A percentile compares a stretch with the other conserved stretches of the same genome.
Evolutionary conservation across 2,888 invertebrate species (phyloP).

Genomic region (Acanthococcus lagerstroemiae): DNA sequence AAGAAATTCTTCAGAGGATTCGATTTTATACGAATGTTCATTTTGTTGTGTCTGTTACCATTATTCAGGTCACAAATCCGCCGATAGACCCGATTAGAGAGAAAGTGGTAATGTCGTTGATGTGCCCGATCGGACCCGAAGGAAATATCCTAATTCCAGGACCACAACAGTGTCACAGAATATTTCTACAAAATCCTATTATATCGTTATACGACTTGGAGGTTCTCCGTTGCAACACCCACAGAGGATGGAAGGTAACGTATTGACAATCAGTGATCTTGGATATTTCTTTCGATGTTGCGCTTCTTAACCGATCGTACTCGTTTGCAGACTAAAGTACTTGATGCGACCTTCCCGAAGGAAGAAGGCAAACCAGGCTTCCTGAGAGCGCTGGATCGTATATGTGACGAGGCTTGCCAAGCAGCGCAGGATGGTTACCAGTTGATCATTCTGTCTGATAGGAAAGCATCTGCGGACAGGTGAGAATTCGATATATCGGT

Average conservation of each 20-base stretch:
- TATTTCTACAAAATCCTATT: conserved; percentile 90
- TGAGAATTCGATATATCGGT: too few relatives aligned
- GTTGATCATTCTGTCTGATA: conserved; percentile 77
- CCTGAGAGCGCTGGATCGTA: conserved; percentile 62
- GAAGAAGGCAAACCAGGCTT: conserved; percentile 65
- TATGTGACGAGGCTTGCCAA: conserved; percentile 68
- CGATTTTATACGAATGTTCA: too few relatives aligned
- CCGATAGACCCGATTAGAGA: conserved; percentile 99
- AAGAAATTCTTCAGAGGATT: too few relatives aligned
- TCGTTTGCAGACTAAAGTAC: conserved; percentile 53
- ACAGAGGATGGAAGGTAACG: conserved; percentile 77
- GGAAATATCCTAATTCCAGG: conserved; percentile 86
- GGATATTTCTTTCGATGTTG: background rate
- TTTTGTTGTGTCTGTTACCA: background rate
- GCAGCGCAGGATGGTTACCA: conserved; percentile 72
- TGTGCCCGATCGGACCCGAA: conserved; percentile 94
- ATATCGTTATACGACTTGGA: conserved; percentile 82
- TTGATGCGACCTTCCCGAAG: conserved; percentile 81
- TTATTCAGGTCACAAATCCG: conserved; percentile 77
- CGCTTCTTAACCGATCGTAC: background rate
- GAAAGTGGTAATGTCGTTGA: conserved; percentile 95
- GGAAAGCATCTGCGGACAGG: conserved; percentile 47
- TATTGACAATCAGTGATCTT: conserved; percentile 14
- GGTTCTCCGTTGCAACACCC: conserved; percentile 69
- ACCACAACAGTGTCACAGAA: conserved; percentile 73